phyloP scores from a whole-genome alignment of 2,797 vertebrate species.

The Distichodus sexfasciatus region DNA sequence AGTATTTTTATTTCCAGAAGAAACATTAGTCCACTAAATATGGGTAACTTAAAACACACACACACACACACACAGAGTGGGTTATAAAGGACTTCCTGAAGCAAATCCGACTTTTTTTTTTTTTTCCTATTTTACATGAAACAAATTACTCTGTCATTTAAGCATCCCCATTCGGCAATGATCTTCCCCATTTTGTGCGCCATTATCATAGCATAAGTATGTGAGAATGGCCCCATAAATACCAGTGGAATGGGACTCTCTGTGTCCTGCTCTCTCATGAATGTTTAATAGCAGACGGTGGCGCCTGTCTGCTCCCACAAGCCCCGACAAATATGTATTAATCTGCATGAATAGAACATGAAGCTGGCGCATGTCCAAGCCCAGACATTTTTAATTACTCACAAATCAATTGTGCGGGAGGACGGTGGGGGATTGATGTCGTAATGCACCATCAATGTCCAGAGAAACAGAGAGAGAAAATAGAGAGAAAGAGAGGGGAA shows the following conservation, averaged over 20 bases:
- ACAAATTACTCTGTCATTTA: constrained; percentile 61
- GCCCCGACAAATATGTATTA: constrained; percentile 77
- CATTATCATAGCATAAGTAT: constrained; percentile 63
- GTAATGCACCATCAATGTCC: constrained; percentile 34
- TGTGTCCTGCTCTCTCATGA: constrained; percentile 68
- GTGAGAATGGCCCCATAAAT: constrained; percentile 52
- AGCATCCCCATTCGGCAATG: constrained; percentile 59
- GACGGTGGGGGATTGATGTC: constrained; percentile 10
- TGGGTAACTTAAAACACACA: too few species aligned
- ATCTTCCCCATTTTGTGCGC: constrained; percentile 57
- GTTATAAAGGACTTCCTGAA: not conserved
- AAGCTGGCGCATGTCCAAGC: constrained; percentile 68
- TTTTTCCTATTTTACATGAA: constrained; percentile 37
- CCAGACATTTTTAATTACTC: constrained; percentile 74
- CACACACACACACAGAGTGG: constrained; percentile 13
- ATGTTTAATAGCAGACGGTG: constrained; percentile 76
- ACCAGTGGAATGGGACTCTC: constrained; percentile 44
- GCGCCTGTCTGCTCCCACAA: constrained; percentile 70
- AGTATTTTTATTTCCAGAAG: too few species aligned
- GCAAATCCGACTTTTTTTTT: constrained; percentile 27
- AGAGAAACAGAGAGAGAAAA: constrained; percentile 5
- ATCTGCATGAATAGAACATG: constrained; percentile 79
- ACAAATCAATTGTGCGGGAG: constrained; percentile 65
- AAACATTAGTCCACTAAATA: too few species aligned
- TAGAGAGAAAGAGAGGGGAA: not conserved